Percentiles rank a stretch among this genome's conserved stretches.
Conservation (phyloP, 1,140 invertebrate species). For the Armadillidium nasatum region DNA sequence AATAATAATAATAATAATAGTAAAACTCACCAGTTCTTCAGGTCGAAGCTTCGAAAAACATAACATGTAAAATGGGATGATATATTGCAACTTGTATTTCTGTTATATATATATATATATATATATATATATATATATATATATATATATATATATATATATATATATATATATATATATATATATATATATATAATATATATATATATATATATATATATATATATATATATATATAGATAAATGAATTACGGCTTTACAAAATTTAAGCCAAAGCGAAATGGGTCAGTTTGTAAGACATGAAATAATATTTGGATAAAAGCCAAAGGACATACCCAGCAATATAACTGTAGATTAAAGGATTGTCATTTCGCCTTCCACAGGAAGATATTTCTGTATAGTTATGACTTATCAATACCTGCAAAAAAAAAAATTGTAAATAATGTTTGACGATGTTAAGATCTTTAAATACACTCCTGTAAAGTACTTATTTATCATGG, state of each 20-base stretch:
- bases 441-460: too few species aligned
- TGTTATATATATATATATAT: slow-evolving; percentile 48
- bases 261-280: too few species aligned
- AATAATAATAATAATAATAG: too few species aligned
- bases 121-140: slow-evolving; percentile 29
- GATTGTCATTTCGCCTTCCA: slow-evolving; percentile 55
- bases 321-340: slow-evolving; percentile 54
- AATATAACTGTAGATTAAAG: slow-evolving; percentile 61
- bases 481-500: too few species aligned
- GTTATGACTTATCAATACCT: slow-evolving; percentile 55
- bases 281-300: too few species aligned
- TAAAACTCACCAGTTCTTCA: slow-evolving; percentile 50
- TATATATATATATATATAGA: too few species aligned
- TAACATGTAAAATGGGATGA: slow-evolving; percentile 57
- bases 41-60: slow-evolving; percentile 55
- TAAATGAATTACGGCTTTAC: too few species aligned
- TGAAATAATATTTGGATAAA: slow-evolving; percentile 2
- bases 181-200: neutral
- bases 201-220: too few species aligned
- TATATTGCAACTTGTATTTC: slow-evolving; percentile 57
- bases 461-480: too few species aligned
- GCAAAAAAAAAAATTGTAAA: neutral
- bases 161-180: slow-evolving; percentile 2
- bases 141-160: neutral
- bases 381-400: slow-evolving; percentile 65